Percentiles rank a stretch among this genome's conserved stretches.
phyloP scores from a whole-genome alignment of 2,113 vertebrate genomes.

The Sebastes schlegelii region DNA sequence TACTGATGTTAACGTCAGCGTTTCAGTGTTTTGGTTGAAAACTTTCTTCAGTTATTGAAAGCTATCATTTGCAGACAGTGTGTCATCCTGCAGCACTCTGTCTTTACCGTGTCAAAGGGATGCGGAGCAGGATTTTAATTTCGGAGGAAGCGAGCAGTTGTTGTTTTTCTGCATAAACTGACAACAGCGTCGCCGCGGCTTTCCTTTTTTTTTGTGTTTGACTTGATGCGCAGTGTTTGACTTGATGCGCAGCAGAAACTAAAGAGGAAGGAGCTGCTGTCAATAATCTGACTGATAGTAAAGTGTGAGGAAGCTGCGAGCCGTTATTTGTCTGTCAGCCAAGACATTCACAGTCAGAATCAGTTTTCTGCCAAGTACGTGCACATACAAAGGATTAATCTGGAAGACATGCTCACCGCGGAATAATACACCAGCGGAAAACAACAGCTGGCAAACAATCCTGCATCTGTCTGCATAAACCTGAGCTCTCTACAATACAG shows the following conservation, averaged over 20 bases:
- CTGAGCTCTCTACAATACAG: not conserved
- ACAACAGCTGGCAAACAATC: conserved; percentile 64
- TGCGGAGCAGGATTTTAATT: conserved; percentile 39
- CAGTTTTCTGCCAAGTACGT: conserved; percentile 46
- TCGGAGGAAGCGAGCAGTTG: conserved; percentile 16
- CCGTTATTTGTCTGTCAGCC: conserved; percentile 56
- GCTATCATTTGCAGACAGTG: conserved; percentile 17
- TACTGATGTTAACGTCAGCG: no score
- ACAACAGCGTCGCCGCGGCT: not conserved
- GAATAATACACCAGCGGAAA: conserved; percentile 48
- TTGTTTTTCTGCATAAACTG: conserved; percentile 30
- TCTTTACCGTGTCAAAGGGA: conserved; percentile 6
- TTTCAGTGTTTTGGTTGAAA: not conserved
- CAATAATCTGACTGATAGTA: conserved; percentile 43
- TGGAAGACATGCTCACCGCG: conserved; percentile 50
- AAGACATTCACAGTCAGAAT: conserved; percentile 43
- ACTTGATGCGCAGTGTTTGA: conserved; percentile 28
- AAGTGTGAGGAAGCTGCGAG: conserved; percentile 42
- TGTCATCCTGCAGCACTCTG: not conserved
- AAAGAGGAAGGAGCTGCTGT: conserved; percentile 56
- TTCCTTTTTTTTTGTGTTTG: not conserved
- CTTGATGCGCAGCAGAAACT: conserved; percentile 37
- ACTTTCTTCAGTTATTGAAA: conserved; percentile 21
- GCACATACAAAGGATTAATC: conserved; percentile 52
- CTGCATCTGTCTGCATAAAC: conserved; percentile 44